Evolutionary conservation across 2,888 invertebrate species (phyloP), one percentile per base, ranked within the genome.

Genomic region (Agonopterix alstromeriana): DNA sequence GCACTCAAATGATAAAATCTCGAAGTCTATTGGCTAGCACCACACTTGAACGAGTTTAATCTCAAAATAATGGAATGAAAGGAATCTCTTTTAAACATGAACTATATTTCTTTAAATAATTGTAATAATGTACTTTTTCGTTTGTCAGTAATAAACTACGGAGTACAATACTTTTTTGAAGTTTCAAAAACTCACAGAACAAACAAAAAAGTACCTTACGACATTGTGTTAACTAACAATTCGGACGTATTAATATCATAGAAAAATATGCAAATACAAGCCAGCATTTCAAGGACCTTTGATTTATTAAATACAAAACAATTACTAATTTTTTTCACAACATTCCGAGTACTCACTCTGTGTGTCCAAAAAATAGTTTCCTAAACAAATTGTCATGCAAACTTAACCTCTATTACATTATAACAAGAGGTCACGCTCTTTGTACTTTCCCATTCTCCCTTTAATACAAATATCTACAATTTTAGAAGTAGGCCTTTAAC

Each of bases 401-500:
- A 47, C 36, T 38, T n/a, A 38, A 42, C 43, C 10, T 35, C 9
- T 40, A 42, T 42, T 11, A 44, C 36, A 41, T 36, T 10, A 10
- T 8, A 11, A 11, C 36, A 36, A 10, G 11, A 46, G 35, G 45
- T 35, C 46, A 27, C 35, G 36, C 55, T 51, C 56, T 77, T 70
- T 73, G 74, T 75, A 78, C 75, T 73, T 40, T 43, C 64, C 63
- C 60, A 63, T 10, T 61, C 59, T 60, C 58, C 10, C 48, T 49
- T 63, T 57, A 59, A 67, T 67, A 67, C 59, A 70, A 65, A 70
- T 75, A 77, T 79, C 73, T 76, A 78, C 78, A 80, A 63, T 63
- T 64, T 63, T 51, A 64, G 57, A 71, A 63, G 66, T 80, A 84
- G 83, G 82, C 82, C 80, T 64, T 80, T 67, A 77, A 73, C 67